Percentiles rank a stretch among this genome's conserved stretches.
phyloP scores from a whole-genome alignment of 1,140 invertebrate genomes.

The Pogonomyrmex californicus region DNA sequence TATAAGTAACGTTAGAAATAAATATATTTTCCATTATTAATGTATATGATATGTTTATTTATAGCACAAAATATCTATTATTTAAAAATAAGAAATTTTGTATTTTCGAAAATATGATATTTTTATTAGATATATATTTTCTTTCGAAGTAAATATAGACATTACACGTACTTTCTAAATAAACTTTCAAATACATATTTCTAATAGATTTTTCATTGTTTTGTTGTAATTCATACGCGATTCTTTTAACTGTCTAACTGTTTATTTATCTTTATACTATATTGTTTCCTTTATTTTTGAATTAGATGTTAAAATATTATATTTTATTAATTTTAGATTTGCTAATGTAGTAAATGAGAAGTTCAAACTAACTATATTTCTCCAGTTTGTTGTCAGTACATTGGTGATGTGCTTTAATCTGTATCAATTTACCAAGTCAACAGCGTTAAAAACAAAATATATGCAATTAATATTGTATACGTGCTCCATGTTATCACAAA shows the following conservation, averaged over 20 bases:
- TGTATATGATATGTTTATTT: not conserved
- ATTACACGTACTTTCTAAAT: too few species aligned
- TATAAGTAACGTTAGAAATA: not conserved
- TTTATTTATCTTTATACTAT: not conserved
- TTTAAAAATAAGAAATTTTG: too few species aligned
- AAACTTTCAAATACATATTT: too few species aligned
- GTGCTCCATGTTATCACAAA: conserved; percentile 74
- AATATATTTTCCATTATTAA: conserved; percentile 17
- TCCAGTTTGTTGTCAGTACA: conserved; percentile 69
- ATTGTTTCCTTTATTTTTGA: not conserved
- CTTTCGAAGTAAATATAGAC: not conserved
- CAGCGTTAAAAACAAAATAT: conserved; percentile 82
- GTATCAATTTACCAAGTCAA: conserved; percentile 75
- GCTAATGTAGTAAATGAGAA: conserved; percentile 51
- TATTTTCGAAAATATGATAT: not conserved
- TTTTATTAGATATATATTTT: not conserved
- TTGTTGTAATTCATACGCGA: not conserved
- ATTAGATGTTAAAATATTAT: conserved; percentile 17
- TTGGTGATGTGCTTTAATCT: conserved; percentile 67
- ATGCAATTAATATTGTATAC: conserved; percentile 67
- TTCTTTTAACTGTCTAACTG: not conserved
- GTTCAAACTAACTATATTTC: conserved; percentile 63
- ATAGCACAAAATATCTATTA: not conserved
- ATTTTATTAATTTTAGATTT: conserved; percentile 47
- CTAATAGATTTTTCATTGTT: not conserved